Base-by-base conservation (phyloP, 2,113 vertebrate genomes). In the Rhipidura dahli region DNA sequence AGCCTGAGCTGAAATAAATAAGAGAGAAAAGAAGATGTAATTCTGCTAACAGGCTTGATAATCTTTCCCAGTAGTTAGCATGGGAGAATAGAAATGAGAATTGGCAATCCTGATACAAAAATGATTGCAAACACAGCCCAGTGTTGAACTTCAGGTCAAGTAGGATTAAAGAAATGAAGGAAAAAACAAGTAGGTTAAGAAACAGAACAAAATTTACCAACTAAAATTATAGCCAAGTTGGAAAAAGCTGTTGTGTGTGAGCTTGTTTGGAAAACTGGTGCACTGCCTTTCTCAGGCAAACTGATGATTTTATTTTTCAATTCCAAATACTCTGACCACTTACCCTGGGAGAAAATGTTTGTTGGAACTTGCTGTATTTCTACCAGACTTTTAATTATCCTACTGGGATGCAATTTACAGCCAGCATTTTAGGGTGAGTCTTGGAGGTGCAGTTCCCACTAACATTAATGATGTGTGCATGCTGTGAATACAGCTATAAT, bases 321-420 rank as follows among this genome's bases (percentile, higher is more conserved):
- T 47, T 83, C 45, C 45, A 89, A 47, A 85, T 72, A 76, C 66
- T 94, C 39, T 91, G 70, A 83, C 85, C 33, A 40, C 50, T 85
- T 95, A 57, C 50, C 66, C 73, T 90, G 54, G 30, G 87, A 96
- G 83, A 85, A 93, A 89, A 77, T 20, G 18, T 90, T 84, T 89
- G 78, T 76, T 93, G 54, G 75, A 89, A 90, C 80, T 89, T 86
- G 83, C 30, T 73, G 33, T 57, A 72, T 88, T 91, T 93, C 65
- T 78, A 54, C 31, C 21, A 89, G 77, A 49, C 50, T 84, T 94
- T 82, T 76, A 93, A 96, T 94, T 96, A 90, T 83, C 82, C 63
- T 68, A 28, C 59, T 47, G 85, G 87, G 90, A 77, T 70, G 53
- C 59, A 90, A 78, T 90, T 95, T 94, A 54, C 39, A 94, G 68